A percentile compares a stretch with the other conserved stretches of the same genome.
Evolutionary conservation across 2,888 invertebrate species (phyloP).

Genomic region (Synanthedon myopaeformis): DNA sequence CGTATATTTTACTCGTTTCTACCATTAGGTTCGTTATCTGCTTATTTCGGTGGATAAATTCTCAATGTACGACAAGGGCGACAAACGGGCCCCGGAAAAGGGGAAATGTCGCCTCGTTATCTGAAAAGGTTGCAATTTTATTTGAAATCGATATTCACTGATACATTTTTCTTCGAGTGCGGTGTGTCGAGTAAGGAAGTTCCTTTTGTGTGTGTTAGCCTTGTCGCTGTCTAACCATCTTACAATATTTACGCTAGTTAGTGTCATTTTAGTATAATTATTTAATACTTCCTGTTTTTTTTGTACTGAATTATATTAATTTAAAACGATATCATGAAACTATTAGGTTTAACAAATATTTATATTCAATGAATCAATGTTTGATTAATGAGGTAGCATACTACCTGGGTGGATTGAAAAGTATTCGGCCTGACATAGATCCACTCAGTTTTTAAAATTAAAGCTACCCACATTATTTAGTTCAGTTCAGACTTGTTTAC

Average conservation of each 20-base stretch:
- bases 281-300: too few species aligned
- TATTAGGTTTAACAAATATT: too few species aligned
- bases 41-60: constrained; percentile 69
- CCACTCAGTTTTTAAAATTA: too few species aligned
- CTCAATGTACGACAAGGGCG: constrained; percentile 49
- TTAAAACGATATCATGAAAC: too few species aligned
- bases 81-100: constrained; percentile 54
- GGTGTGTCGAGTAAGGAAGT: constrained; percentile 17
- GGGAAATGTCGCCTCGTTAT: constrained; percentile 69
- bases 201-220: constrained; percentile 17
- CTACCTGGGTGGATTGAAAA: too few species aligned
- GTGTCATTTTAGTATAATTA: too few species aligned
- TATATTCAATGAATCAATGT: too few species aligned
- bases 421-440: too few species aligned
- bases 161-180: constrained; percentile 32
- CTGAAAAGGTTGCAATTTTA: constrained; percentile 70
- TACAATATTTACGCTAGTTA: not conserved
- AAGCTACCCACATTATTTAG: too few species aligned
- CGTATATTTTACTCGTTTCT: constrained; percentile 17
- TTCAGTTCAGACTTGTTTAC: too few species aligned
- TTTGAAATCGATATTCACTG: constrained; percentile 69
- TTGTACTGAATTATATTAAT: too few species aligned
- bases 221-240: constrained; percentile 8
- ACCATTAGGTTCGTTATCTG: constrained; percentile 62
- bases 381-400: too few species aligned